These are phyloP conservation scores for Dunckerocampus dactyliophorus DNA, from an alignment of 2,113 vertebrate species.

Conservation along the genomic window DNA sequence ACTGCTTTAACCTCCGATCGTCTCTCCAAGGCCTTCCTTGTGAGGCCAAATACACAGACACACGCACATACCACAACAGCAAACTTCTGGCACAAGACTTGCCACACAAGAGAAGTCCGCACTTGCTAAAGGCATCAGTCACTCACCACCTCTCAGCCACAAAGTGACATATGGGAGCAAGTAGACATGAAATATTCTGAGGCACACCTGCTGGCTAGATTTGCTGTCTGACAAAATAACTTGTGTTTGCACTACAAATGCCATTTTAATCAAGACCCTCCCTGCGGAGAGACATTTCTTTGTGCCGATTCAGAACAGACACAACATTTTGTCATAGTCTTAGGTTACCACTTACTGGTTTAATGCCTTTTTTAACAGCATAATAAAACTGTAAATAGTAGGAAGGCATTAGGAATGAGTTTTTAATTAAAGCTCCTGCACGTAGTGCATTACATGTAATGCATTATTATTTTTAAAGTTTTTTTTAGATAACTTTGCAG, in stretches of 20 bases:
- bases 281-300: slow-evolving; percentile 36
- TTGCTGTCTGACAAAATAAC: slow-evolving; percentile 37
- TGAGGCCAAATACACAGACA: slow-evolving; percentile 11
- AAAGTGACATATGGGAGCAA: slow-evolving; percentile 14
- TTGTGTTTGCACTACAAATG: slow-evolving; percentile 60
- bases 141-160: slow-evolving; percentile 12
- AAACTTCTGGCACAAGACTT: slow-evolving; percentile 15
- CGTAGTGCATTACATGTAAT: no score
- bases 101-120: slow-evolving; percentile 11
- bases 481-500: no score
- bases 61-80: slow-evolving; percentile 2
- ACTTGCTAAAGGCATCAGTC: slow-evolving; percentile 12
- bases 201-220: slow-evolving; percentile 49
- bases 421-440: no score
- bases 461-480: no score
- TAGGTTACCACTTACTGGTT: no score
- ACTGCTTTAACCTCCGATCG: slow-evolving; percentile 3
- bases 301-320: slow-evolving; percentile 53
- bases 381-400: no score
- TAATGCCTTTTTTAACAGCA: no score
- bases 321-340: neutral
- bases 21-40: slow-evolving; percentile 10
- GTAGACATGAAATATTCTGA: slow-evolving; percentile 44
- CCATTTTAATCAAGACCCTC: slow-evolving; percentile 67
- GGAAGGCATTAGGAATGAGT: no score